phyloP scores from a whole-genome alignment of 2,113 vertebrate genomes.

The Marmota monax region DNA sequence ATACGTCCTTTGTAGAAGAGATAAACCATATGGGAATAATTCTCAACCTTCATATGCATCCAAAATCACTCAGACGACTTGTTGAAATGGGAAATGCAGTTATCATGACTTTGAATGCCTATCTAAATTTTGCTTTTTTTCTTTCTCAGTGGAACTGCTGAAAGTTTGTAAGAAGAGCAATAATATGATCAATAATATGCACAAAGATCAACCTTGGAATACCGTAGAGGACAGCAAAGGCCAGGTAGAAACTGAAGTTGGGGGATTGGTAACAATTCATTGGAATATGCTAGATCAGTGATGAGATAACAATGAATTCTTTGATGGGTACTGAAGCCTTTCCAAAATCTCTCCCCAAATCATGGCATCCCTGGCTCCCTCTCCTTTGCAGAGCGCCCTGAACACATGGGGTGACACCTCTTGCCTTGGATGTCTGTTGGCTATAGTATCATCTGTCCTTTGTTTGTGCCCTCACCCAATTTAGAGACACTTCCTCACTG shows the following conservation, averaged over 20 bases:
- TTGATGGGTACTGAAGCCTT: background rate
- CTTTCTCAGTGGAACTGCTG: background rate
- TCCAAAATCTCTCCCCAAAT: background rate
- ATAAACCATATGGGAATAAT: background rate
- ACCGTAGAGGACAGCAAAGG: background rate
- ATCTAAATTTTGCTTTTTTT: background rate
- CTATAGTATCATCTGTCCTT: slow-evolving; percentile 11
- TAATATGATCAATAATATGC: rapidly evolving
- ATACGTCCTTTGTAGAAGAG: background rate
- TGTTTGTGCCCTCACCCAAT: slow-evolving; percentile 67
- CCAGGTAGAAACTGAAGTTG: background rate
- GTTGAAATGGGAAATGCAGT: background rate
- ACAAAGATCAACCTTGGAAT: background rate
- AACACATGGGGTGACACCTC: slow-evolving; percentile 10
- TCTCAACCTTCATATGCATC: background rate
- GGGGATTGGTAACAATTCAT: background rate
- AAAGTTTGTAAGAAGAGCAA: background rate
- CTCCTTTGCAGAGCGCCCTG: background rate
- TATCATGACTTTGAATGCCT: background rate
- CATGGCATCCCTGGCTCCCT: background rate
- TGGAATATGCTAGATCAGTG: background rate
- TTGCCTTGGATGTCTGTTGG: slow-evolving; percentile 48
- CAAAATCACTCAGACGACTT: background rate
- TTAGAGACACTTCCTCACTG: slow-evolving; percentile 66
- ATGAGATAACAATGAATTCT: background rate